Base-by-base conservation (phyloP, 92 coral and sea anemone genomes). In the Palythoa heliodiscus region DNA sequence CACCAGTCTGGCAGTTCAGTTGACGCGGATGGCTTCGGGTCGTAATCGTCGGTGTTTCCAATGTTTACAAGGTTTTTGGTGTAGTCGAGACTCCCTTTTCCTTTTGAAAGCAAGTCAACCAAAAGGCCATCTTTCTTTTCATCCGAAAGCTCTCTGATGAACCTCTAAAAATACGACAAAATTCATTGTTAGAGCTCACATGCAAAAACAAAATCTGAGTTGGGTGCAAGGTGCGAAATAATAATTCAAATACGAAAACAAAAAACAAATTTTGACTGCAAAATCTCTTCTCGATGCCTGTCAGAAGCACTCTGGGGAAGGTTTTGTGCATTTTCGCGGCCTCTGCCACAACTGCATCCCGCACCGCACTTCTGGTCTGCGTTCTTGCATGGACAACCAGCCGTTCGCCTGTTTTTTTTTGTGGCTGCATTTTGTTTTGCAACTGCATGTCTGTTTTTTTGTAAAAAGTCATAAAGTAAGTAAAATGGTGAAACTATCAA, bases 1-100 rank as follows among this genome's bases (percentile, higher is more conserved):
- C 93, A 92, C 95, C 95, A 92, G 8, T 72, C 29, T 10, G 73
- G 87, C 57, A 52, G 76, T 82, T 72, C 73, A 22, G 3, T n/a
- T 82, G 90, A 70, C 52, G 53, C 52, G 24, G 85, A 38, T 52
- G 71, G 67, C 11, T 19, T 8, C 71, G 29, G 71, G 37, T 66
- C 9, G 71, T 66, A 66, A 55, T 66, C 71, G 12, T 66, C 38
- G 4, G 25, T 10, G 29, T 66, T n/a, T n/a, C n/a, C n/a, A n/a
- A n/a, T n/a, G n/a, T n/a, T 82, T 25, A 82, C 77, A 23, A 66
- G 25, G 19, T 23, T 64, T 75, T 35, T 67, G 71, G 40, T 52
- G 9, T 67, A 82, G 8, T 61, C 75, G n/a, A 82, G 48, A 40
- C 78, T 82, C 57, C 86, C 77, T 67, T 82, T 82, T 52, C 86